Evolutionary conservation across 2,797 vertebrate genomes (phyloP).

Genomic region (Antennarius maculatus): DNA sequence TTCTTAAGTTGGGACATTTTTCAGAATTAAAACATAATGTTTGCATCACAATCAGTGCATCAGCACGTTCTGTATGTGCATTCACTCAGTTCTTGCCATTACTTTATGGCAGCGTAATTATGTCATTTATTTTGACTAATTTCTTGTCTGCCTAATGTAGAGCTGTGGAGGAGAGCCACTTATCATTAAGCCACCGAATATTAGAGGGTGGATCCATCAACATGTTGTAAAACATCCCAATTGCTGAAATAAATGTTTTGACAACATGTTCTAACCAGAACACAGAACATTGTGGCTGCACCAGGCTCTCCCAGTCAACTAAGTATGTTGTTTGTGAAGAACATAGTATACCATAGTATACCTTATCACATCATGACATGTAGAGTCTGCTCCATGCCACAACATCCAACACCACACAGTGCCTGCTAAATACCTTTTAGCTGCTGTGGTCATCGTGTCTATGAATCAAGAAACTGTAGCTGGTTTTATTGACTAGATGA

Average conservation of each 20-base stretch:
- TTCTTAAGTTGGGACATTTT: not conserved
- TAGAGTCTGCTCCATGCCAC: conserved; percentile 12
- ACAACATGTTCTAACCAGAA: not conserved
- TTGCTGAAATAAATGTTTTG: conserved; percentile 30
- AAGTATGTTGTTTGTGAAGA: conserved; percentile 27
- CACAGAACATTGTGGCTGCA: conserved; percentile 1
- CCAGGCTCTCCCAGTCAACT: conserved; percentile 34
- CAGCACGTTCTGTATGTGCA: conserved; percentile 9
- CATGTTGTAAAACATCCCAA: conserved; percentile 11
- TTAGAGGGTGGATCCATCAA: conserved; percentile 26
- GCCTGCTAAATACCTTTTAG: conserved; percentile 35
- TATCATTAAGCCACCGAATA: conserved; percentile 21
- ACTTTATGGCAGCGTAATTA: conserved; percentile 7
- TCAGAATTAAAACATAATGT: not conserved
- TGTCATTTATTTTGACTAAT: conserved; percentile 6
- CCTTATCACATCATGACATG: conserved; percentile 34
- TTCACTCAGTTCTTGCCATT: conserved; percentile 2
- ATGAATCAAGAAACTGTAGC: conserved; percentile 3
- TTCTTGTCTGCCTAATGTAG: conserved; percentile 8
- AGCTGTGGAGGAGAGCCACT: conserved; percentile 27
- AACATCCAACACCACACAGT: conserved; percentile 7
- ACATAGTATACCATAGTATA: not conserved
- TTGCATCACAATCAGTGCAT: not conserved
- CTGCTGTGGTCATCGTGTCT: not conserved
- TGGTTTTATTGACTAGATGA: conserved; percentile 7